phyloP scores from a whole-genome alignment of 1,140 invertebrate genomes.

The Parapsyche elsis region DNA sequence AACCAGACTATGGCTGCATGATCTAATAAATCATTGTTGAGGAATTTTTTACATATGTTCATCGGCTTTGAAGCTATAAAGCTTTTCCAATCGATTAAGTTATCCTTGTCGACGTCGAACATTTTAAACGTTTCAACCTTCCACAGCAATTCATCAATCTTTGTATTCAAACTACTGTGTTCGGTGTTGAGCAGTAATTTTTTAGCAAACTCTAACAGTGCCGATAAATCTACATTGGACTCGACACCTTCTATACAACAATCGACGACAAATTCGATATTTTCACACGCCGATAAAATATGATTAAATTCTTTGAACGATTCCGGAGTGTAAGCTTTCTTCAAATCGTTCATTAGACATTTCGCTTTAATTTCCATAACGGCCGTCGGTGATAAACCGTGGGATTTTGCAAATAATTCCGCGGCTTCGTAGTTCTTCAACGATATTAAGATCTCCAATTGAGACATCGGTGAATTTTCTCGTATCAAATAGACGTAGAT shows the following conservation, averaged over 20 bases:
- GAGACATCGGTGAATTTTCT: slow-evolving; percentile 52
- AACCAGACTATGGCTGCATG: slow-evolving; percentile 49
- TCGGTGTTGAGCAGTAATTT: slow-evolving; percentile 37
- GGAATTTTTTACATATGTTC: slow-evolving; percentile 46
- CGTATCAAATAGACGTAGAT: slow-evolving; percentile 48
- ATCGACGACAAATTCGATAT: slow-evolving; percentile 48
- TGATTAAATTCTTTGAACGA: slow-evolving; percentile 47
- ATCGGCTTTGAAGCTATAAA: slow-evolving; percentile 45
- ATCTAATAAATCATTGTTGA: slow-evolving; percentile 49
- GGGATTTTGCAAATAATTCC: slow-evolving; percentile 51
- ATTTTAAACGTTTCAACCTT: slow-evolving; percentile 51
- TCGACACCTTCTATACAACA: slow-evolving; percentile 50
- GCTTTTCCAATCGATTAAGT: slow-evolving; percentile 38
- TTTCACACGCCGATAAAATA: slow-evolving; percentile 45
- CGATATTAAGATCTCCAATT: slow-evolving; percentile 51
- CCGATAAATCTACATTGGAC: slow-evolving; percentile 39
- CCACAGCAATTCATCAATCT: slow-evolving; percentile 46
- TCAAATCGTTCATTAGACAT: slow-evolving; percentile 48
- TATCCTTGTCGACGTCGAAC: slow-evolving; percentile 6
- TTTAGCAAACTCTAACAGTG: slow-evolving; percentile 49
- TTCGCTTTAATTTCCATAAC: slow-evolving; percentile 54
- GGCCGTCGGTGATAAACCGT: slow-evolving; percentile 47
- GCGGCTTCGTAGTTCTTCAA: slow-evolving; percentile 51
- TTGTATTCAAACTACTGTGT: slow-evolving; percentile 34
- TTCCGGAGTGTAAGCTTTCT: slow-evolving; percentile 41